Conservation (phyloP, 2,113 vertebrate genomes). For the Numida meleagris region DNA sequence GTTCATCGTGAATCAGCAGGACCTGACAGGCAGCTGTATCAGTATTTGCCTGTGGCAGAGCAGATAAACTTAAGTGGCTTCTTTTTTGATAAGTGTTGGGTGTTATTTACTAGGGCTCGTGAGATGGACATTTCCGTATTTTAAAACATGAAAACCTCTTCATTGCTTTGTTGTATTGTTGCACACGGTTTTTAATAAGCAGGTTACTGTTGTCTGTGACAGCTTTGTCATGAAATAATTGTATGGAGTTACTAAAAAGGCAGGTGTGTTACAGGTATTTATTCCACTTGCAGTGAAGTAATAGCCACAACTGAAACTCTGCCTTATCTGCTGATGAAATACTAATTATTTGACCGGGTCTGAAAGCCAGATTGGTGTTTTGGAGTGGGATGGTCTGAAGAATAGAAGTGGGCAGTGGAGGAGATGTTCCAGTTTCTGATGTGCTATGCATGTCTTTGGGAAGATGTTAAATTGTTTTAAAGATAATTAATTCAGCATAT, state of each 20-base stretch:
- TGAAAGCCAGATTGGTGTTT: not conserved
- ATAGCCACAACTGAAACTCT: not conserved
- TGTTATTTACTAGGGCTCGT: not conserved
- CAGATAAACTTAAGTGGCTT: not conserved
- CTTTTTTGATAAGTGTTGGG: not conserved
- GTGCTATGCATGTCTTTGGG: not conserved
- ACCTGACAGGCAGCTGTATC: not conserved
- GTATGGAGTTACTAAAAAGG: not conserved
- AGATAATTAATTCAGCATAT: not conserved
- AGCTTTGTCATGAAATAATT: not conserved
- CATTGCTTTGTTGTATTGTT: not conserved
- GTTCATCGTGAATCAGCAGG: conserved; percentile 41
- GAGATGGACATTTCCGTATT: not conserved
- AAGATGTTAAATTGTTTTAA: not conserved
- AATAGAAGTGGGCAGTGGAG: not conserved
- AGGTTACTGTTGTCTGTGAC: not conserved
- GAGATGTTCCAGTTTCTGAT: not conserved
- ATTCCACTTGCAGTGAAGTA: not conserved
- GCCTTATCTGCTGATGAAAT: not conserved
- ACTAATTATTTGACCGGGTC: not conserved
- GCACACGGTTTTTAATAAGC: not conserved
- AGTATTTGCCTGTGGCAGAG: not conserved
- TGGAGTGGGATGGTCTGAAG: not conserved
- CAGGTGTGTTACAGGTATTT: not conserved
- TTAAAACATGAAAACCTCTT: not conserved